Percentiles rank a stretch among this genome's conserved stretches.
Conservation (phyloP, 2,797 vertebrate species). For the Neosalanx taihuensis region DNA sequence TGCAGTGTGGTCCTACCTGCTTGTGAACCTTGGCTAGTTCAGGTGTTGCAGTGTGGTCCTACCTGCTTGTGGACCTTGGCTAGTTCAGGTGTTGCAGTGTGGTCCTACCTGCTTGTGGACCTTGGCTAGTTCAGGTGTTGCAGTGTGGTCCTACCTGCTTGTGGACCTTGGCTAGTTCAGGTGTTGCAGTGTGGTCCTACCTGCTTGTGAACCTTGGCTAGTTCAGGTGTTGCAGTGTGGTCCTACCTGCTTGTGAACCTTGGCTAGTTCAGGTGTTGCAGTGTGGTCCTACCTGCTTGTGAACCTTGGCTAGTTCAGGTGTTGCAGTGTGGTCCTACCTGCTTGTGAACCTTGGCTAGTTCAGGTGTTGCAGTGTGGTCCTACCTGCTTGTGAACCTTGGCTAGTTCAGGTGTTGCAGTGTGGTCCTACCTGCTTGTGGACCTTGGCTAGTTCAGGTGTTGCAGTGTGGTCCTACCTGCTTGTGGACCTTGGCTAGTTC, state of each 20-base stretch:
- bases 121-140: conserved; percentile 62
- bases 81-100: too few species aligned
- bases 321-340: conserved; percentile 7
- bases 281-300: conserved; percentile 72
- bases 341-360: conserved; percentile 91
- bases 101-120: conserved; percentile 81
- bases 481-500: conserved; percentile 89
- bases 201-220: conserved; percentile 92
- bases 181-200: too few species aligned
- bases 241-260: conserved; percentile 84
- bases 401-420: conserved; percentile 30
- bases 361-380: too few species aligned
- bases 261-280: conserved; percentile 50
- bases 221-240: too few species aligned
- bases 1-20: conserved; percentile 41
- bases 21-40: conserved; percentile 89
- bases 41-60: too few species aligned
- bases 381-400: conserved; percentile 86
- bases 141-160: conserved; percentile 63
- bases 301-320: conserved; percentile 78
- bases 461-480: conserved; percentile 41
- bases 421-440: conserved; percentile 76
- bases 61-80: conserved; percentile 89
- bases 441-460: conserved; percentile 73
- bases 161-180: conserved; percentile 83